Evolutionary conservation across 2,113 vertebrate genomes (phyloP), one percentile per base, ranked within the genome.

Genomic region (Propithecus coquereli): DNA sequence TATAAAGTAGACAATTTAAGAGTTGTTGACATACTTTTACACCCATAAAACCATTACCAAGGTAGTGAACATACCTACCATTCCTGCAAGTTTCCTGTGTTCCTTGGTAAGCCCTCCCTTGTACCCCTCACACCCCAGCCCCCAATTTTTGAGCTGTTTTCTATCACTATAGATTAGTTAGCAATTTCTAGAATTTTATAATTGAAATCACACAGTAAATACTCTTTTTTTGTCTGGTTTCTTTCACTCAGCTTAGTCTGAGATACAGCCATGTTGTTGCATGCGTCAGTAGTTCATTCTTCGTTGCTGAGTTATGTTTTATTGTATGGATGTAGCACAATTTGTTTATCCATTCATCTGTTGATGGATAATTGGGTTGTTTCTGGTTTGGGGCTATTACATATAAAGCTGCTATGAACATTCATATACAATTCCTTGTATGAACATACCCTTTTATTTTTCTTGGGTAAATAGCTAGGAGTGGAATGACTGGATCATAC

Each of bases 161-260:
- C n/a, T 88, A 40, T 74, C 57, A n/a, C 20, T 73, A n/a, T 34
- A 93, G 71, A 84, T 70, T 70, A 70, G 45, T 70, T 76, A 90
- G 76, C 17, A 66, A 30, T 74, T 90, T 66, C 16, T 7, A 50
- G 68, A 95, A 92, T 73, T 92, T 54, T 61, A 30, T 79, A 90
- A 86, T 32, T 85, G 34, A 25, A 57, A 95, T 84, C 9, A 84
- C 47, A 37, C 2, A 50, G 6, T 14, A 32, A 30, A 77, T 20
- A 47, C 14, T 54, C 27, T 52, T 68, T 90, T 43, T 34, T 13
- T 25, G 20, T 87, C 27, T 93, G 45, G 27, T 20, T 93, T 87
- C 27, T 70, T 90, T 68, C 37, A 59, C 37, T 95, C 57, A 94
- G 37, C 25, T 59, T 84, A 95, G 92, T 97, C 82, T 76, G 37